Conservation (phyloP, 1,140 invertebrate genomes). For the Asbolus verrucosus region DNA sequence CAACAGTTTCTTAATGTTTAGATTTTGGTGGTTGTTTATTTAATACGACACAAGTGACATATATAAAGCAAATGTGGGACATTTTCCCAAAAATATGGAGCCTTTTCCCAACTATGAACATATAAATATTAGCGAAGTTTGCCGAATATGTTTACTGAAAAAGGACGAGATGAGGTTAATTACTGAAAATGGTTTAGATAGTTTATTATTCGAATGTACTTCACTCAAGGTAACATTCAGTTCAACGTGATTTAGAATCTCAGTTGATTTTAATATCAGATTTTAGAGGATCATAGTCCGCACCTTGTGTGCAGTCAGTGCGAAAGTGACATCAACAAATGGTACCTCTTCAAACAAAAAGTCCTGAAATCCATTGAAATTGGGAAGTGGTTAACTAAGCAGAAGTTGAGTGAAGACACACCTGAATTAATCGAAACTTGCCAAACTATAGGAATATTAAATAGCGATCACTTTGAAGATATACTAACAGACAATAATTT, state of each 20-base stretch:
- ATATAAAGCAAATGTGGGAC: no score
- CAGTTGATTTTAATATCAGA: slow-evolving; percentile 10
- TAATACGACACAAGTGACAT: no score
- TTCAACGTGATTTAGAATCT: background rate
- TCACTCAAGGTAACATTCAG: slow-evolving; percentile 20
- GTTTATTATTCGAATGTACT: slow-evolving; percentile 40
- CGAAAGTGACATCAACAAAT: slow-evolving; percentile 22
- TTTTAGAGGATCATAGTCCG: slow-evolving; percentile 1
- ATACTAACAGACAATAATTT: no score
- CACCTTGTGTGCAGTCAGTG: slow-evolving; percentile 40
- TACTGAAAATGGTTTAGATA: slow-evolving; percentile 2
- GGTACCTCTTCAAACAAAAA: slow-evolving; percentile 43
- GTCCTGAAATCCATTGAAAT: slow-evolving; percentile 34
- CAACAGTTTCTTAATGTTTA: no score
- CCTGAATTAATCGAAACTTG: background rate
- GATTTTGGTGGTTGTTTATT: no score
- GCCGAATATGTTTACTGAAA: slow-evolving; percentile 41
- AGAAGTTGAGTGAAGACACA: slow-evolving; percentile 22
- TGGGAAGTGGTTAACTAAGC: slow-evolving; percentile 28
- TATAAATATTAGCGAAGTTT: slow-evolving; percentile 39
- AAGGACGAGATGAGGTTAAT: slow-evolving; percentile 26
- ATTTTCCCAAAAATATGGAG: slow-evolving; percentile 1
- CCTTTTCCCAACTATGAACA: slow-evolving; percentile 13
- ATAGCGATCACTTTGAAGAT: no score
- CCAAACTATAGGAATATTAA: no score